Evolutionary conservation across 2,888 invertebrate genomes (phyloP).

Genomic region (Drosophila subquinaria): DNA sequence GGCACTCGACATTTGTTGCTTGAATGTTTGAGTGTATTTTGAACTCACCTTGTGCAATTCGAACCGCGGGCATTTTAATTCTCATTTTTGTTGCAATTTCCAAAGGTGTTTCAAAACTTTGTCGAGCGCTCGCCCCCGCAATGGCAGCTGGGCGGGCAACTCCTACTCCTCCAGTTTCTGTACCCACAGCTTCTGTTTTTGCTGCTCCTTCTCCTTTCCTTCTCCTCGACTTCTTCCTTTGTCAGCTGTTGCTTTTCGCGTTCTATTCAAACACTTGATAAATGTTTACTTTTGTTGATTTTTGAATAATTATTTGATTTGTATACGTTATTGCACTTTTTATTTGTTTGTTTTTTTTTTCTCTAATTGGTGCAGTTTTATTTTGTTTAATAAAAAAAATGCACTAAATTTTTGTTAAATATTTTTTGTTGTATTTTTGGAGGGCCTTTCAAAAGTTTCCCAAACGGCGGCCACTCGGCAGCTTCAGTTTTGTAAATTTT

Average conservation of each 20-base stretch:
- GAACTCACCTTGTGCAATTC: constrained; percentile 96
- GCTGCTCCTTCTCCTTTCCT: constrained; percentile 12
- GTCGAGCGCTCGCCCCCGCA: constrained; percentile 61
- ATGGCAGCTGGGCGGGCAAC: constrained; percentile 61
- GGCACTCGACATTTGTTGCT: neutral
- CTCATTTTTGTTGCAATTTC: constrained; percentile 90
- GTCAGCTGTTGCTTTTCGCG: constrained; percentile 15
- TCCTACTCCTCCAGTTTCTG: constrained; percentile 34
- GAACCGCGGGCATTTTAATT: constrained; percentile 98
- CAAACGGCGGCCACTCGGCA: constrained; percentile 34
- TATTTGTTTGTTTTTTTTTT: constrained; percentile 17
- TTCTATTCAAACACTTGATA: constrained; percentile 30
- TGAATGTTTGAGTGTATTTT: neutral
- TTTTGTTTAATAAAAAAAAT: constrained; percentile 21
- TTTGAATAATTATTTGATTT: constrained; percentile 17
- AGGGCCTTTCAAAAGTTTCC: constrained; percentile 30
- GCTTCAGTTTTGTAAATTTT: constrained; percentile 46
- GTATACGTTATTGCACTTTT: constrained; percentile 49
- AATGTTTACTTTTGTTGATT: constrained; percentile 38
- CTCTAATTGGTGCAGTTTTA: constrained; percentile 9
- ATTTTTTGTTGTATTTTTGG: constrained; percentile 10
- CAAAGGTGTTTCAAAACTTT: constrained; percentile 67
- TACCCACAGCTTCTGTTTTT: constrained; percentile 6
- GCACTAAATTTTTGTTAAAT: constrained; percentile 24
- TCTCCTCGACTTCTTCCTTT: constrained; percentile 9